These are phyloP conservation scores for Megaceryle alcyon DNA, from an alignment of 2,797 vertebrate species.

Conservation along the genomic window DNA sequence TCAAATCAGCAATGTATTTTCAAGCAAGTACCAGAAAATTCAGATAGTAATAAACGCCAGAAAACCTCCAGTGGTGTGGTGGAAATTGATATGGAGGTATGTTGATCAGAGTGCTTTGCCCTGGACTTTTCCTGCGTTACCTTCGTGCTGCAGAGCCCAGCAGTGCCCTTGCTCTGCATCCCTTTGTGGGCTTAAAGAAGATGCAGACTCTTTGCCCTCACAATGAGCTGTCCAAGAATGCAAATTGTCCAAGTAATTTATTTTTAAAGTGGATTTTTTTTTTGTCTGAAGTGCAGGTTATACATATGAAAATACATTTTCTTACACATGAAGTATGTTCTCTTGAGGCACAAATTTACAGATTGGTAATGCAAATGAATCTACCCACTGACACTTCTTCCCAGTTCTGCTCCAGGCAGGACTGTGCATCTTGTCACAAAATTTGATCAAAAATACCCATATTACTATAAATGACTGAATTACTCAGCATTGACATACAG, in stretches of 20 bases:
- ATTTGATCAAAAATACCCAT: not conserved
- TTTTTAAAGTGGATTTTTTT: not conserved
- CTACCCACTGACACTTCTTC: not conserved
- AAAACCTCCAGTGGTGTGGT: not conserved
- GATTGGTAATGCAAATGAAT: not conserved
- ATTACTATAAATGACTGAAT: conserved; percentile 15
- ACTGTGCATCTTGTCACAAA: not conserved
- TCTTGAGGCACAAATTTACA: not conserved
- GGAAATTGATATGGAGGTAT: not conserved
- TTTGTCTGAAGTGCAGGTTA: conserved; percentile 16
- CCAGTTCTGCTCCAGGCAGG: not conserved
- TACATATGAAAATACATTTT: not conserved
- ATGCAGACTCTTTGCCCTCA: not conserved
- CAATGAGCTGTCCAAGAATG: not conserved
- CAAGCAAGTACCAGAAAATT: not conserved
- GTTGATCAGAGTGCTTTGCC: not conserved
- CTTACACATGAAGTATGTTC: not conserved
- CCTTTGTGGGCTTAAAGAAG: not conserved
- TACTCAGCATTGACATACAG: not conserved
- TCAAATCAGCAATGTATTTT: not conserved
- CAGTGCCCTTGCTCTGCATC: not conserved
- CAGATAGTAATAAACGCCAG: not conserved
- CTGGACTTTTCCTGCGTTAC: not conserved
- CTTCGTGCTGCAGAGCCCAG: not conserved
- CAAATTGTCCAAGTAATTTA: conserved; percentile 2